Base-by-base conservation (phyloP, 2,113 vertebrate genomes). In the Planiliza haematocheilus region DNA sequence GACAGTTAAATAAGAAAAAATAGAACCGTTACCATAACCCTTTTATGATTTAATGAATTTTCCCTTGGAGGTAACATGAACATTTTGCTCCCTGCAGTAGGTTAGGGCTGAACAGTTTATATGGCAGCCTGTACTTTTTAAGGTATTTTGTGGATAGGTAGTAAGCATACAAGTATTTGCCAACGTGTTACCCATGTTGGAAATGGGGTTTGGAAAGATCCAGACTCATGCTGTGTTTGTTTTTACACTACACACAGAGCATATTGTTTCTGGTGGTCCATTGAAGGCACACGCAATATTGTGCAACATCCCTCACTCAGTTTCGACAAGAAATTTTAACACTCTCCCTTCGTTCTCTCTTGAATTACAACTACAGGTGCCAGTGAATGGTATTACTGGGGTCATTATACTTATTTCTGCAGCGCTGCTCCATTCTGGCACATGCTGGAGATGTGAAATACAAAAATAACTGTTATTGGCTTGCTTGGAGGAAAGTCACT, bases 391-490 rank as follows among this genome's bases (percentile, higher is more conserved):
- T 43, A 43, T 45, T 45, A n/a, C 3, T 18, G 5, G 17, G 7
- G 4, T 16, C 2, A 36, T 16, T 12, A 49, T 4, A 8, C 41
- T 10, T 36, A 41, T 39, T 55, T 53, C 10, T 57, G 60, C 36
- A 36, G 36, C 37, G 13, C 17, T 34, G 24, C 3, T 68, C 12
- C 8, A 16, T 30, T 62, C 11, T 18, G 13, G 42, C 45, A 45
- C 49, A 39, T 24, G 20, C 20, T 14, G n/a, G 63, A 46, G 2
- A 63, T 39, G 13, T 51, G 1, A 69, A 64, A 41, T 48, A 12
- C 13, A 16, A 42, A 70, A 58, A 34, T 34, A 18, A 70, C 18
- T 39, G n/a, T 51, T 43, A 13, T n/a, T 49, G 36, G 20, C 24
- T 21, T 16, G 4, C 38, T 68, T 30, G 46, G 24, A 30, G n/a